phyloP scores from a whole-genome alignment of 2,888 invertebrate species.

The Rotaria macrura region DNA sequence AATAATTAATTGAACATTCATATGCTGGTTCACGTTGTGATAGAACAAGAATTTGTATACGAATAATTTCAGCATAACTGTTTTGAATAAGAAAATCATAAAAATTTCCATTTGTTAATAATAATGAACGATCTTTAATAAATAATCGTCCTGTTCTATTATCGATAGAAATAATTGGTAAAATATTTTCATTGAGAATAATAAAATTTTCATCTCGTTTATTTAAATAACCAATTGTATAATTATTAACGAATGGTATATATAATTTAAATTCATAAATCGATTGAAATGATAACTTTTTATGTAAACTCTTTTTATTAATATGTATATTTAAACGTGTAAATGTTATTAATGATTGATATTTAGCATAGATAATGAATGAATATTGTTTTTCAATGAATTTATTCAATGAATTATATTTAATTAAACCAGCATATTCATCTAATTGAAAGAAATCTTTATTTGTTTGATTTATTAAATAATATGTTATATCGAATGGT shows the following conservation, averaged over 20 bases:
- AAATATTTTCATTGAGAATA: neutral
- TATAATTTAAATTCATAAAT: neutral
- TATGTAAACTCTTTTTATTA: neutral
- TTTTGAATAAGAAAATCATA: neutral
- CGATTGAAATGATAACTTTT: neutral
- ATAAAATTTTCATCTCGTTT: neutral
- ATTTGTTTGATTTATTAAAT: neutral
- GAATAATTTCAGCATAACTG: neutral
- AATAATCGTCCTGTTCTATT: neutral
- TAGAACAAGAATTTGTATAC: neutral
- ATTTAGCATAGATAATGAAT: neutral
- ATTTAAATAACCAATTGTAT: neutral
- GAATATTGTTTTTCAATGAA: neutral
- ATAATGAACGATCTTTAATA: neutral
- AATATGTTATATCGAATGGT: neutral
- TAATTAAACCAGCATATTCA: neutral
- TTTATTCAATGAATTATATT: neutral
- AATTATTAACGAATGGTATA: neutral
- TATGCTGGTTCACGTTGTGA: neutral
- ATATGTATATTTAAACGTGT: neutral
- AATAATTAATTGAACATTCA: neutral
- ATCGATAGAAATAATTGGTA: neutral
- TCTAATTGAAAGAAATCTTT: neutral
- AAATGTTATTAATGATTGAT: neutral
- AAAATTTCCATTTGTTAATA: neutral